A percentile compares a stretch with the other conserved stretches of the same genome.
Evolutionary conservation across 2,888 invertebrate genomes (phyloP).

Genomic region (Tiliacea citrago): DNA sequence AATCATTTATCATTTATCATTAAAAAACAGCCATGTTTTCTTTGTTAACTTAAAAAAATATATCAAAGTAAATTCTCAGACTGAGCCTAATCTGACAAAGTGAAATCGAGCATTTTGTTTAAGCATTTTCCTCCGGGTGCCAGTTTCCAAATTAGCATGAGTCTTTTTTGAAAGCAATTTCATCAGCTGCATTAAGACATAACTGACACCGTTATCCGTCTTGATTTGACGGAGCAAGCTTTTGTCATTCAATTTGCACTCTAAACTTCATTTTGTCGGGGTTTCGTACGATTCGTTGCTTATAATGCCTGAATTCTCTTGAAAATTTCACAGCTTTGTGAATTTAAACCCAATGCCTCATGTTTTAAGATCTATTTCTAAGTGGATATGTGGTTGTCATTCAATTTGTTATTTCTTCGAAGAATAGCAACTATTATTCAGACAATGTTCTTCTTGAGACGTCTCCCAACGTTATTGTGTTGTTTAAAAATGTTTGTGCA

Average conservation of each 20-base stretch:
- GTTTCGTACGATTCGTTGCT: slow-evolving; percentile 64
- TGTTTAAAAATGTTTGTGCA: slow-evolving; percentile 52
- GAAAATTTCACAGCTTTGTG: slow-evolving; percentile 30
- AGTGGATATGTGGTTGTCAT: slow-evolving; percentile 45
- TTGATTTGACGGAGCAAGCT: slow-evolving; percentile 69
- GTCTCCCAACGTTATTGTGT: slow-evolving; percentile 60
- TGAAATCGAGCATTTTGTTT: slow-evolving; percentile 24
- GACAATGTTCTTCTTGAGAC: slow-evolving; percentile 61
- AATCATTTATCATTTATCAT: too few relatives aligned
- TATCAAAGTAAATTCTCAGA: slow-evolving; percentile 4
- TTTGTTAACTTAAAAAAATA: neutral
- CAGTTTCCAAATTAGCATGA: slow-evolving; percentile 31
- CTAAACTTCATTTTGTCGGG: slow-evolving; percentile 61
- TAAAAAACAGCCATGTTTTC: neutral
- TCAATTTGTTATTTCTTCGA: slow-evolving; percentile 69
- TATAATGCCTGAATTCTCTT: slow-evolving; percentile 62
- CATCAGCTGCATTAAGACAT: slow-evolving; percentile 53
- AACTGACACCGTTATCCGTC: slow-evolving; percentile 64
- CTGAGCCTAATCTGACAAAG: slow-evolving; percentile 31
- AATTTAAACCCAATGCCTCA: slow-evolving; percentile 55
- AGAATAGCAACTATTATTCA: slow-evolving; percentile 68
- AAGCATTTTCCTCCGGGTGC: slow-evolving; percentile 17
- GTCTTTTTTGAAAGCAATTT: slow-evolving; percentile 49
- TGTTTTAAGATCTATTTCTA: slow-evolving; percentile 53
- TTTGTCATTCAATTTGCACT: slow-evolving; percentile 73